Percentiles rank a stretch among this genome's conserved stretches.
Evolutionary conservation across 2,113 vertebrate genomes (phyloP).

Genomic region (Sylvietta virens): DNA sequence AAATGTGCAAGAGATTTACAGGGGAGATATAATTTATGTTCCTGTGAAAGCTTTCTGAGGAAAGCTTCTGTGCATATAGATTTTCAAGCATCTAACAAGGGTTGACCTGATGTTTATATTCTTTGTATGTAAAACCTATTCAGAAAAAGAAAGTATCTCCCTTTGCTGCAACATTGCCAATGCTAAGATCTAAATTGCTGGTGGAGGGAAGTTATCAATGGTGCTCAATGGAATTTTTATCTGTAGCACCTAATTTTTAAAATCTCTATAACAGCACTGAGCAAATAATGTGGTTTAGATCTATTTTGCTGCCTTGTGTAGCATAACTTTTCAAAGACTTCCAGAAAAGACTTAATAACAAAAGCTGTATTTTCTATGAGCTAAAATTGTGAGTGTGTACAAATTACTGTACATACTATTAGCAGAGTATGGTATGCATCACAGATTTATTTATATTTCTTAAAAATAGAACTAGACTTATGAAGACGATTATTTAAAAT

Average conservation of each 20-base stretch:
- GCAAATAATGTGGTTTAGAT: background rate
- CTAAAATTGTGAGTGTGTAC: background rate
- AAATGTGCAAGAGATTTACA: background rate
- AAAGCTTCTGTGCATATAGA: background rate
- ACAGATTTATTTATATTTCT: background rate
- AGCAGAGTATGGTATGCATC: background rate
- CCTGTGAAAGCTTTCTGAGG: background rate
- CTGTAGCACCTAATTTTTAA: background rate
- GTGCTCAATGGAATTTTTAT: background rate
- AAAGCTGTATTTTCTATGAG: background rate
- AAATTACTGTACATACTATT: background rate
- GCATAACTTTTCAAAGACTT: background rate
- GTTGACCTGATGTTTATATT: background rate
- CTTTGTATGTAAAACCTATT: background rate
- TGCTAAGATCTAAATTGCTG: background rate
- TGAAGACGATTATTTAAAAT: background rate
- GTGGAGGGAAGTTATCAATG: background rate
- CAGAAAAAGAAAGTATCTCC: background rate
- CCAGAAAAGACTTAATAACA: background rate
- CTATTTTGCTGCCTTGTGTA: background rate
- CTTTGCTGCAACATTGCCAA: background rate
- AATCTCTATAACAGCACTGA: background rate
- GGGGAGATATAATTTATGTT: background rate
- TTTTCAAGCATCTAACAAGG: background rate
- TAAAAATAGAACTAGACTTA: background rate